Evolutionary conservation across 2,888 invertebrate genomes (phyloP), one percentile per base, ranked within the genome.

Genomic region (Heliconius ethilla): DNA sequence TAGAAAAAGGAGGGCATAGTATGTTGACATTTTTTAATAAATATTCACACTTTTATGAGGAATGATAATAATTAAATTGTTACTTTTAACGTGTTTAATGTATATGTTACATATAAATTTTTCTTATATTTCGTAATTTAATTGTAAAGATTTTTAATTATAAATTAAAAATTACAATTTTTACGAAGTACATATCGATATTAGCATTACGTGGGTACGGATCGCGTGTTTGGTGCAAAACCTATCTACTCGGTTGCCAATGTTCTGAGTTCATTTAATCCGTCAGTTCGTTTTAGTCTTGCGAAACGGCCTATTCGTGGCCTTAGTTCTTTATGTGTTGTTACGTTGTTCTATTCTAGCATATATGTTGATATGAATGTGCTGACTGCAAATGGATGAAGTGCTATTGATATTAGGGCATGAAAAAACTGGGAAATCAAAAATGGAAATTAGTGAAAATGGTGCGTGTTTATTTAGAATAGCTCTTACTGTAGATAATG

Each of bases 211-310:
- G 84, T 80, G 86, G 84, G 86, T 84, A 86, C 86, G 83, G 88
- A 90, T 93, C 92, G 93, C 93, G 93, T 92, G 93, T 85, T 88
- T 86, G 87, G 86, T 86, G 89, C 89, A 89, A 90, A 91, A 91
- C 88, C 90, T 92, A 92, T 89, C 90, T 89, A 91, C 89, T 89
- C 87, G 90, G 90, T 91, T 89, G 88, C 88, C 89, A 89, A 91
- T 89, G 87, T 88, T 89, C 87, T 83, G 86, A 86, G 87, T 87
- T 89, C 86, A 86, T 86, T 88, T 88, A 80, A 88, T 89, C 88
- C 89, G 91, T 86, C 90, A 90, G 92, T 91, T 87, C 85, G 87
- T 86, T 89, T 89, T 86, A 85, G 90, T 86, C 88, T 92, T 91
- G 90, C 89, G 89, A 91, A 88, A 84, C 86, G 85, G 86, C 87